These are phyloP conservation scores for Peromyscus eremicus DNA, from an alignment of 2,797 vertebrate species.

Conservation along the genomic window DNA sequence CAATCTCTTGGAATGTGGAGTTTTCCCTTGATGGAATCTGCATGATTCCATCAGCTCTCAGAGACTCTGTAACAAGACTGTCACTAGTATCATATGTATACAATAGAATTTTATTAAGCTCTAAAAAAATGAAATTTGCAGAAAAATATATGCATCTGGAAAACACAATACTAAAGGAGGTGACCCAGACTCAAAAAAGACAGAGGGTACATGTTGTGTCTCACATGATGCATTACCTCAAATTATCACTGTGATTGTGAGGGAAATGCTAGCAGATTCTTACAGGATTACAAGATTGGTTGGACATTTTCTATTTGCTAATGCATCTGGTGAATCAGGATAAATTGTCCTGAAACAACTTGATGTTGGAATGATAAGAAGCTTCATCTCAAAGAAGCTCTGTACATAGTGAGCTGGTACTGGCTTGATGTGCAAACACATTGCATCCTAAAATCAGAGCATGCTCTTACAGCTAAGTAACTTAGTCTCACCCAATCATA, in stretches of 20 bases:
- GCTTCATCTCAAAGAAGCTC: background rate
- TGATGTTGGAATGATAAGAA: background rate
- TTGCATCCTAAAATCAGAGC: background rate
- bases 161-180: background rate
- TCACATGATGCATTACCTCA: too few species aligned
- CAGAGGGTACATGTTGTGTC: background rate
- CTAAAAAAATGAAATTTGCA: background rate
- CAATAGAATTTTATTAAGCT: background rate
- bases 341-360: background rate
- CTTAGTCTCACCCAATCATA: background rate
- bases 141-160: background rate
- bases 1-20: rapidly evolving
- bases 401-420: background rate
- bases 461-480: too few species aligned
- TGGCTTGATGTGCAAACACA: background rate
- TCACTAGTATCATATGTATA: background rate
- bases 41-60: background rate
- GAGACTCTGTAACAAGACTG: background rate
- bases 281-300: too few species aligned
- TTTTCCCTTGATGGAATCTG: background rate
- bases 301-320: background rate
- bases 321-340: background rate
- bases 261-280: background rate
- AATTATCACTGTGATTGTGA: background rate
- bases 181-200: background rate